Percentiles rank a stretch among this genome's conserved stretches.
phyloP scores from a whole-genome alignment of 2,113 vertebrate genomes.

The Lasiurus borealis region DNA sequence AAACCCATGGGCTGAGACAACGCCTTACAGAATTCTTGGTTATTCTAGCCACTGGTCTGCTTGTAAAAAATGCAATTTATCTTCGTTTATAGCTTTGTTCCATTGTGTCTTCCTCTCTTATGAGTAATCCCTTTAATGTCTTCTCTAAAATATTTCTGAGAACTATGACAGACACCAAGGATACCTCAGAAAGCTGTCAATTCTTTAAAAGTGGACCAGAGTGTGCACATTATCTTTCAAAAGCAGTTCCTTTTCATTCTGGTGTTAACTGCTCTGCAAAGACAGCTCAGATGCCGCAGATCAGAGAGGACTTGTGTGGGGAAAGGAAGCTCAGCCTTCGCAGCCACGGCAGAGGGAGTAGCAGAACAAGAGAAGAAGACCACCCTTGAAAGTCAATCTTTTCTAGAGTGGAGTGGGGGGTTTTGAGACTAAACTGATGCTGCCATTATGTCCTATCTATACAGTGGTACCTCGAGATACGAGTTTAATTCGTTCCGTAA shows the following conservation, averaged over 20 bases:
- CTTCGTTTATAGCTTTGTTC: constrained; percentile 46
- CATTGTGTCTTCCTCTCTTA: neutral
- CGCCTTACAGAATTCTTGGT: constrained; percentile 26
- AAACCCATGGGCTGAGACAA: constrained; percentile 52
- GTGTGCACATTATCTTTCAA: neutral
- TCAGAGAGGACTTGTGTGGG: neutral
- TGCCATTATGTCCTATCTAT: neutral
- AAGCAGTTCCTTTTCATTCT: neutral
- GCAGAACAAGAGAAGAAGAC: neutral
- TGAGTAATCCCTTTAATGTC: constrained; percentile 8
- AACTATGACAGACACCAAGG: neutral
- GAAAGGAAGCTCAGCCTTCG: neutral
- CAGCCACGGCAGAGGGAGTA: rapidly evolving
- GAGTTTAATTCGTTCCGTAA: too few relatives aligned
- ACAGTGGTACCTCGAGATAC: too few relatives aligned
- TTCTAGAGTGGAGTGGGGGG: neutral
- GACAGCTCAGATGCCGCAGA: neutral
- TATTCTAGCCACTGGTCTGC: neutral
- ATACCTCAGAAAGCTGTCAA: neutral
- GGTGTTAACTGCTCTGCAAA: neutral
- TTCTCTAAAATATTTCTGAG: constrained; percentile 23
- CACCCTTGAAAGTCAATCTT: neutral
- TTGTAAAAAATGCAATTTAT: constrained; percentile 54
- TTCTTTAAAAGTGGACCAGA: constrained; percentile 18
- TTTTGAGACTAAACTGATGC: neutral